These are phyloP conservation scores for Lithophane semibrunnea DNA, from an alignment of 2,888 invertebrate species.

Conservation along the genomic window DNA sequence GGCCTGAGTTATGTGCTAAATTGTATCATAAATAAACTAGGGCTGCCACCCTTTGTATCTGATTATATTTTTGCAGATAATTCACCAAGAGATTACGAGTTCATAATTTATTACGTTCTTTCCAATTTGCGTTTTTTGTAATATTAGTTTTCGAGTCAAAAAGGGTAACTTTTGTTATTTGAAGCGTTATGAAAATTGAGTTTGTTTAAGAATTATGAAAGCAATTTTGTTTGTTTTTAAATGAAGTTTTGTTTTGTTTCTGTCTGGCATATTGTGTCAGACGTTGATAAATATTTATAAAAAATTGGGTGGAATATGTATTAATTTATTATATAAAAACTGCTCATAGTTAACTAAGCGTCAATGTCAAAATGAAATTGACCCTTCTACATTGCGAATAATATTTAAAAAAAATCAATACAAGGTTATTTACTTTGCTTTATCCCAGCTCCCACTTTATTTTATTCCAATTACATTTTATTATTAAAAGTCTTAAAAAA, in stretches of 20 bases:
- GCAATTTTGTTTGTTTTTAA: conserved; percentile 25
- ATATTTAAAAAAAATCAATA: neutral
- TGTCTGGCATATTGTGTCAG: conserved; percentile 11
- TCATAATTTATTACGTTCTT: conserved; percentile 57
- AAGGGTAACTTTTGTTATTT: conserved; percentile 34
- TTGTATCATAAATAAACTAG: conserved; percentile 67
- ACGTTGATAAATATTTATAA: conserved; percentile 12
- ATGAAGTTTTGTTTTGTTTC: conserved; percentile 19
- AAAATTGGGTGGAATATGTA: neutral
- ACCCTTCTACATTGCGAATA: neutral
- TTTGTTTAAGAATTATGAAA: conserved; percentile 36
- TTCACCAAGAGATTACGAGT: conserved; percentile 54
- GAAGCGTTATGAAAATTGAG: conserved; percentile 32
- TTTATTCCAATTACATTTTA: neutral
- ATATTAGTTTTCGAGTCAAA: conserved; percentile 51
- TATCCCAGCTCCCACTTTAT: neutral
- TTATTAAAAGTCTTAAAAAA: neutral
- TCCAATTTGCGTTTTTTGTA: conserved; percentile 47
- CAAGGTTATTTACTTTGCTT: neutral
- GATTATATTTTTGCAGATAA: conserved; percentile 65
- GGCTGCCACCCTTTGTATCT: conserved; percentile 61
- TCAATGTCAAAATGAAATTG: neutral
- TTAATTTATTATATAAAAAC: neutral
- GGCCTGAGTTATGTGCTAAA: conserved; percentile 71
- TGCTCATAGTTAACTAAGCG: fast-evolving